These are phyloP conservation scores for Chaenocephalus aceratus DNA, from an alignment of 2,113 vertebrate genomes.

Conservation along the genomic window DNA sequence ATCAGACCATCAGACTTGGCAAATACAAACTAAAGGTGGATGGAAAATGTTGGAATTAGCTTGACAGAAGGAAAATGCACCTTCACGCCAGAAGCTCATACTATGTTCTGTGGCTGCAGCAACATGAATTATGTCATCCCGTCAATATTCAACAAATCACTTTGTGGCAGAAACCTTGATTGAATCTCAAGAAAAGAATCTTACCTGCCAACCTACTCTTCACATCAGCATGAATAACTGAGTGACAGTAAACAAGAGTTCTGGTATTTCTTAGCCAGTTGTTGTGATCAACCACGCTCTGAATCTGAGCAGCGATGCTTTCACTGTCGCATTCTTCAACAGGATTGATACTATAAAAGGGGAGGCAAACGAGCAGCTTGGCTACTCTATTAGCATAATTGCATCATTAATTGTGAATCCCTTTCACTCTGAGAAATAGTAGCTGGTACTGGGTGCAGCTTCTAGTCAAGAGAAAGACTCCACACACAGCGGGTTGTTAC, in stretches of 20 bases:
- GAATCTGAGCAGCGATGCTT: slow-evolving; percentile 45
- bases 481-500: slow-evolving; percentile 64
- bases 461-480: slow-evolving; percentile 64
- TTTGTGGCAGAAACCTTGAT: not conserved
- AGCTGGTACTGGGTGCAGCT: slow-evolving; percentile 70
- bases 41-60: slow-evolving; percentile 20
- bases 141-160: slow-evolving; percentile 6
- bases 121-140: slow-evolving; percentile 24
- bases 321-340: slow-evolving; percentile 59
- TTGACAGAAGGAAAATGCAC: slow-evolving; percentile 42
- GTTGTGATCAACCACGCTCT: slow-evolving; percentile 20
- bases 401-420: slow-evolving; percentile 82
- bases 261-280: slow-evolving; percentile 5
- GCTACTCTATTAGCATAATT: slow-evolving; percentile 80
- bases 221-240: not conserved
- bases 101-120: not conserved
- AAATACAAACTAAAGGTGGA: slow-evolving; percentile 11
- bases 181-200: slow-evolving; percentile 1
- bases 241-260: slow-evolving; percentile 18
- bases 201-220: not conserved
- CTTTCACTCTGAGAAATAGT: slow-evolving; percentile 73
- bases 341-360: slow-evolving; percentile 68
- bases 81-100: slow-evolving; percentile 35
- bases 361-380: slow-evolving; percentile 59
- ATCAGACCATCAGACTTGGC: slow-evolving; percentile 22